Base-by-base conservation (phyloP, 2,113 vertebrate genomes). In the Hippoglossus stenolepis region DNA sequence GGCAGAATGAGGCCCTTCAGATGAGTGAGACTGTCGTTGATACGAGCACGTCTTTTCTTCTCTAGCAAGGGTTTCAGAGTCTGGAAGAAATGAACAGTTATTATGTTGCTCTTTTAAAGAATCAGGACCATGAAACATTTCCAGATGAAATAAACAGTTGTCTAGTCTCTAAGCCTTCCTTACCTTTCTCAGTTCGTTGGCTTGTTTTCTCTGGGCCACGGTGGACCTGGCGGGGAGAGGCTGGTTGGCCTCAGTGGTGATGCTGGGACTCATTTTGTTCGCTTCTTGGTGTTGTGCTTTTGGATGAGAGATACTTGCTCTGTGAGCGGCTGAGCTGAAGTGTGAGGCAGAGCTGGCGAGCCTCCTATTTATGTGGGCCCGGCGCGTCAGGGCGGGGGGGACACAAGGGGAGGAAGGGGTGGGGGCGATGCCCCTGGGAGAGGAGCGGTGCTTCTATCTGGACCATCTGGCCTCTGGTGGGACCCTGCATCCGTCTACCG, bases 41-140 rank as follows among this genome's bases (percentile, higher is more conserved):
- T 97, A 72, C 96, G 94, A 70, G 95, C 95, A 17, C 96, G 94
- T 77, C 95, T 93, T 77, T 86, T 93, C 87, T 95, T 97, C 85
- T 96, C 96, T 93, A 96, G 65, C 70, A 96, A 79, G 0, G 96
- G 96, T 78, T 97, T 97, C 28, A 96, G 85, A 80, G 91, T 96
- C 96, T 96, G 14, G 75, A 83, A 70, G 26, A 57, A 70, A 84
- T 17, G 0, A 53, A n/a, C 17, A 9, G 63, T 92, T 80, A 92
- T n/a, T 77, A 24, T 31, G 11, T 20, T 65, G 77, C 23, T 51
- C 49, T 20, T 31, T 26, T 2, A 10, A 64, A 3, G 2, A 38
- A 8, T 57, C 21, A 26, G 24, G 2, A 49, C 3, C 20, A 47
- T 43, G 21, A 56, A 51, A 64, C 1, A 11, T 43, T 7, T 24